Evolutionary conservation across 2,797 vertebrate genomes (phyloP), one percentile per base, ranked within the genome.

Genomic region (Paratrypauchen microcephalus): DNA sequence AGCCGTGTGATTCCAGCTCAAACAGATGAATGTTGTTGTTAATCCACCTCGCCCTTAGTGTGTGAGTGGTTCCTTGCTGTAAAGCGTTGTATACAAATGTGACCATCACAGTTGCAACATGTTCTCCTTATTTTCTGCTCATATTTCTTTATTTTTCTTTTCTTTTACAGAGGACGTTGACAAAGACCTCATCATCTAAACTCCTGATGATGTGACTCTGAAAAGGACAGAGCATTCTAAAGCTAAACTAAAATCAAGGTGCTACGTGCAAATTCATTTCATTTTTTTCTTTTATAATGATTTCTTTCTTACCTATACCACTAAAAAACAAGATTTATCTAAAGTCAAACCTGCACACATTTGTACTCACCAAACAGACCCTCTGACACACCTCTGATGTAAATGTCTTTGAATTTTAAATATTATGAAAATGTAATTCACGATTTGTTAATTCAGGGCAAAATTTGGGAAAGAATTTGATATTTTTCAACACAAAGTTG

Each of bases 151-250:
- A 36, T 36, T 18, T 6, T 4, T 72, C 9, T 72, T 16, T 75
- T 30, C 82, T 87, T 81, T 92, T 94, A 78, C 97, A 99, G 97
- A 98, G 96, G 97, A 99, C 28, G 88, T 98, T 72, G 95, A 99
- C 93, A 95, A 96, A 85, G 96, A 98, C 83, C 94, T 99, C 7
- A 91, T 99, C 88, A 94, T 99, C 94, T 99, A 93, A 96, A 88
- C 77, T 86, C 85, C 67, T 84, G 83, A 87, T 86, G 81, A 89
- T 89, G 90, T 90, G 24, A 56, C 78, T 91, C 87, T 88, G 87
- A 82, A 86, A 70, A 87, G 92, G 93, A 95, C 87, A 95, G 95
- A 96, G 96, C 97, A 95, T 95, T 93, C 87, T 84, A 91, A 95
- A 96, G 92, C 80, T 93, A 92, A 92, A 74, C 64, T 61, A 63